These are phyloP conservation scores for Hyaena hyaena DNA, from an alignment of 2,113 vertebrate genomes.

Conservation along the genomic window DNA sequence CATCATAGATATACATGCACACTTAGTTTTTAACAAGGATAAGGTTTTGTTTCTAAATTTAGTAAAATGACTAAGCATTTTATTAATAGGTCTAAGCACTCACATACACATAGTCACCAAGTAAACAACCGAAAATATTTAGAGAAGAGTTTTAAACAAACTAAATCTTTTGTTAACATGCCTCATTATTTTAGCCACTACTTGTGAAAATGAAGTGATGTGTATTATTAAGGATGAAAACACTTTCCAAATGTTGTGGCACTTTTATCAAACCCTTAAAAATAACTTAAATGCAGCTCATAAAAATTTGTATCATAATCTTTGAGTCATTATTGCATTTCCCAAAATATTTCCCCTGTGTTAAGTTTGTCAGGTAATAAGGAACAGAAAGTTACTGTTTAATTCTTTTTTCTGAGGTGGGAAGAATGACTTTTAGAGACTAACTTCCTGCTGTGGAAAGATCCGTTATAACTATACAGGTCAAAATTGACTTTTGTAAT, in stretches of 20 bases:
- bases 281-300: neutral
- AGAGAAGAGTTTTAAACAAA: neutral
- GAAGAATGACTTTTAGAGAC: neutral
- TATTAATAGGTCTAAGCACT: neutral
- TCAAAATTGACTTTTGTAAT: neutral
- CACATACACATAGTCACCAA: neutral
- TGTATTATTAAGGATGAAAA: neutral
- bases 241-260: neutral
- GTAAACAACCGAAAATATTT: neutral
- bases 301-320: neutral
- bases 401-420: neutral
- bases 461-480: neutral
- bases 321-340: slow-evolving; percentile 26
- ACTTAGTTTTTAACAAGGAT: neutral
- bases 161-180: neutral
- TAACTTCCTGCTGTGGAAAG: neutral
- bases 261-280: slow-evolving; percentile 9
- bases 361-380: slow-evolving; percentile 47
- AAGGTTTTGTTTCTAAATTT: neutral
- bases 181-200: neutral
- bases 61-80: neutral
- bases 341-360: neutral
- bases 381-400: neutral
- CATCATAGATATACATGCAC: neutral
- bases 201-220: neutral